These are phyloP conservation scores for Sitobion miscanthi DNA, from an alignment of 1,140 invertebrate species.

Conservation along the genomic window DNA sequence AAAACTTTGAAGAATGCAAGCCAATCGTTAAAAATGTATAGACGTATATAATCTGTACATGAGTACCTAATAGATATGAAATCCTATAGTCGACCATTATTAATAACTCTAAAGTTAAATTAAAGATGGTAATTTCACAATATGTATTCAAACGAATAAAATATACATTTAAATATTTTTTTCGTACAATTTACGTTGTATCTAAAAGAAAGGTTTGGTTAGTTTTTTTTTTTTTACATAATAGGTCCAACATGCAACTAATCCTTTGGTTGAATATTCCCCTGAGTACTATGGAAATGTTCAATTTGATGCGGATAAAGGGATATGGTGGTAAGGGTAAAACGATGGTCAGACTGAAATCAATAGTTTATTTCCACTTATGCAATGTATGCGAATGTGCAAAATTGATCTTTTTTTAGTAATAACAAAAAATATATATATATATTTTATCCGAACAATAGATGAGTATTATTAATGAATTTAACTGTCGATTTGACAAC, in stretches of 20 bases:
- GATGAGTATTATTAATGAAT: slow-evolving; percentile 31
- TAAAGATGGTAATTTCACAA: not conserved
- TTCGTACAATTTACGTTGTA: not conserved
- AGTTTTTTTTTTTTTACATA: not conserved
- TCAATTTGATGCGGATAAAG: not conserved
- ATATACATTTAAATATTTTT: not conserved
- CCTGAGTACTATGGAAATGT: not conserved
- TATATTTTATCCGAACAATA: slow-evolving; percentile 26
- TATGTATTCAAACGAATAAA: not conserved
- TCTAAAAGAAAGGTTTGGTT: not conserved
- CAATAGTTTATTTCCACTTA: slow-evolving; percentile 32
- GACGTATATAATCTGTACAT: too few relatives aligned
- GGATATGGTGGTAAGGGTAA: not conserved
- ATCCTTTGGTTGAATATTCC: not conserved
- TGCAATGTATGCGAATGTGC: not conserved
- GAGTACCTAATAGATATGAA: not conserved
- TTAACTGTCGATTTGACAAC: not conserved
- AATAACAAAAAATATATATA: not conserved
- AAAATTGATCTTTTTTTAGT: not conserved
- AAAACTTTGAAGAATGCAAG: not conserved
- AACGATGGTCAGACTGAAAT: not conserved
- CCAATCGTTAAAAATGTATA: not conserved
- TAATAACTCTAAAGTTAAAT: not conserved
- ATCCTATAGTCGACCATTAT: not conserved
- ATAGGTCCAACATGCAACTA: not conserved